Evolutionary conservation across 2,797 vertebrate species (phyloP).

Genomic region (Pristis pectinata): DNA sequence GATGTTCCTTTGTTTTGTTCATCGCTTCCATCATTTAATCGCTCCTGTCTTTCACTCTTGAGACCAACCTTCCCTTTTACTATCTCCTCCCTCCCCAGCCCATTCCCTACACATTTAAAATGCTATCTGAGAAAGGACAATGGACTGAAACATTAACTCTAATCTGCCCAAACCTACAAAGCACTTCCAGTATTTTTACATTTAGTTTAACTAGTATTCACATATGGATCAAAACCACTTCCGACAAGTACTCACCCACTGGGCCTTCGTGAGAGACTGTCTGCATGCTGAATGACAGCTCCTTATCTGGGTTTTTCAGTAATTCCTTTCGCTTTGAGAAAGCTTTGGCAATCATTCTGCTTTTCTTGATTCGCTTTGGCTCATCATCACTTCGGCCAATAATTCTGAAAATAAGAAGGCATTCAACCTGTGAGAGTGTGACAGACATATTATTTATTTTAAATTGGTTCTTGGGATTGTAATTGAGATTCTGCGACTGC

Average conservation of each 20-base stretch:
- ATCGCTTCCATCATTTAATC: background rate
- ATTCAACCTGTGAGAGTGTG: background rate
- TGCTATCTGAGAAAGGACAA: background rate
- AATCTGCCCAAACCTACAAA: background rate
- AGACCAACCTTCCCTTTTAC: background rate
- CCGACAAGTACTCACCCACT: conserved; percentile 70
- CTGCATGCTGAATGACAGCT: conserved; percentile 95
- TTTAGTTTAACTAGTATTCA: background rate
- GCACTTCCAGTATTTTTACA: background rate
- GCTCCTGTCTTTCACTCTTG: background rate
- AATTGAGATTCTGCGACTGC: background rate
- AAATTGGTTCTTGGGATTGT: background rate
- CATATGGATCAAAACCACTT: background rate
- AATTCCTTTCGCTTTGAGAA: conserved; percentile 91
- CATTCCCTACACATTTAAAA: too few relatives aligned
- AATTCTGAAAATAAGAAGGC: conserved; percentile 59
- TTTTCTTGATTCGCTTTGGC: conserved; percentile 95
- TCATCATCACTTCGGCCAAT: conserved; percentile 89
- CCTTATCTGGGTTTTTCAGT: conserved; percentile 83
- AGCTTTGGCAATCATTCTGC: conserved; percentile 98
- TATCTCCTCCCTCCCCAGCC: background rate
- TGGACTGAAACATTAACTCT: background rate
- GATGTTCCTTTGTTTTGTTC: background rate
- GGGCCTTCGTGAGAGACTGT: conserved; percentile 90
- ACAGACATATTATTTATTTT: background rate